Evolutionary conservation across 2,113 vertebrate species (phyloP), one percentile per base, ranked within the genome.

Genomic region (Aplodontia rufa): DNA sequence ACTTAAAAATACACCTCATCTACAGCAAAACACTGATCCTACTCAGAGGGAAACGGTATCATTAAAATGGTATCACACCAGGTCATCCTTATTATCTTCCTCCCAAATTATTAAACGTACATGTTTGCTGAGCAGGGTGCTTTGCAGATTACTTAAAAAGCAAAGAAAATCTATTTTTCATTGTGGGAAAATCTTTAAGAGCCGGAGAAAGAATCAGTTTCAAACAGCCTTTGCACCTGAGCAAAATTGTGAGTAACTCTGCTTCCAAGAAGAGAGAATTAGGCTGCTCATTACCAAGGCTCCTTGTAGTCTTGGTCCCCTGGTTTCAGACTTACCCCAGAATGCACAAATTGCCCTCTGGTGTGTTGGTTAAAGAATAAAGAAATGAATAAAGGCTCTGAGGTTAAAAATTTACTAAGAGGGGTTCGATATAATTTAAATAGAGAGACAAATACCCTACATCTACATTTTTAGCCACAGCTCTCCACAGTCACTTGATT

Each of bases 111-210:
- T 94, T 88, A 90, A 88, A 92, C 51, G 93, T 49, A 90, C n/a
- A 42, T 71, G 51, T 82, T 82, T 45, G 75, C 93, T 64, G 30
- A 94, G 93, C 78, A 69, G 93, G 88, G 93, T 89, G 72, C 91
- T 97, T 93, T 93, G 60, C 81, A 45, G 58, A 89, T 83, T 85
- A 96, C 91, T 95, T 95, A 42, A 92, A 88, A 90, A 85, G 71
- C 80, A 92, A 95, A 95, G 75, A 81, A 96, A 95, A 96, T 96
- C 91, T 96, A 95, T 96, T 91, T 97, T 94, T 95, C 96, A 97
- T 79, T 89, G 78, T 95, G 93, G 91, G 62, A 75, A 95, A 96
- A 91, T 93, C 96, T 95, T 96, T 96, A 94, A 91, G 82, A 95
- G 85, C 84, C 3, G 0, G 88, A 95, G 88, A 68, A 76, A 81